Evolutionary conservation across 2,888 invertebrate genomes (phyloP).

Genomic region (Epinotia nisella): DNA sequence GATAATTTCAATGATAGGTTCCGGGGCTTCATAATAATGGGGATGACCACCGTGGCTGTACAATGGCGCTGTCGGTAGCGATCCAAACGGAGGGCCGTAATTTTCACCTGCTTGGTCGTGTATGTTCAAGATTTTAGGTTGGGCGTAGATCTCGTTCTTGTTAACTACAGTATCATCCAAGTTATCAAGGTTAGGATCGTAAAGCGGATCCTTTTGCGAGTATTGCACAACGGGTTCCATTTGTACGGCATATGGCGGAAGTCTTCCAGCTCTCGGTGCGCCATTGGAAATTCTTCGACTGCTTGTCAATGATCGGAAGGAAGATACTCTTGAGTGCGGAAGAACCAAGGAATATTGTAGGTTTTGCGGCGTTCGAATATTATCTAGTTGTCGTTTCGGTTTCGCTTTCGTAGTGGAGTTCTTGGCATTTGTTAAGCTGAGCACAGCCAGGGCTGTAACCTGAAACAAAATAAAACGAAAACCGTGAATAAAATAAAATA

Average conservation of each 20-base stretch:
- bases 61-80: conserved; percentile 77
- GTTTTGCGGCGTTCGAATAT: conserved; percentile 83
- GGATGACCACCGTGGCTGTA: conserved; percentile 78
- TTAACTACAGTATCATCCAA: conserved; percentile 74
- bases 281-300: conserved; percentile 84
- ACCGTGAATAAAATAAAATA: conserved; percentile 8
- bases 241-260: conserved; percentile 90
- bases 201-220: conserved; percentile 91
- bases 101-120: conserved; percentile 77
- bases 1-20: conserved; percentile 96
- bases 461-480: conserved; percentile 71
- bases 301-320: conserved; percentile 79
- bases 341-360: conserved; percentile 86
- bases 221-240: conserved; percentile 93
- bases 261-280: conserved; percentile 74
- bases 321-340: conserved; percentile 82
- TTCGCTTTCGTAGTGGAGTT: conserved; percentile 79
- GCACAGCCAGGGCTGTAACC: conserved; percentile 84
- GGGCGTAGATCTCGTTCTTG: conserved; percentile 79
- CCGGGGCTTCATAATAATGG: conserved; percentile 90
- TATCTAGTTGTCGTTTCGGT: conserved; percentile 83
- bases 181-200: conserved; percentile 85
- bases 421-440: conserved; percentile 79
- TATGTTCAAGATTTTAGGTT: conserved; percentile 77
- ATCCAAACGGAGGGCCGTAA: conserved; percentile 79